Evolutionary conservation across 2,797 vertebrate species (phyloP).

Genomic region (Rhynchonycteris naso): DNA sequence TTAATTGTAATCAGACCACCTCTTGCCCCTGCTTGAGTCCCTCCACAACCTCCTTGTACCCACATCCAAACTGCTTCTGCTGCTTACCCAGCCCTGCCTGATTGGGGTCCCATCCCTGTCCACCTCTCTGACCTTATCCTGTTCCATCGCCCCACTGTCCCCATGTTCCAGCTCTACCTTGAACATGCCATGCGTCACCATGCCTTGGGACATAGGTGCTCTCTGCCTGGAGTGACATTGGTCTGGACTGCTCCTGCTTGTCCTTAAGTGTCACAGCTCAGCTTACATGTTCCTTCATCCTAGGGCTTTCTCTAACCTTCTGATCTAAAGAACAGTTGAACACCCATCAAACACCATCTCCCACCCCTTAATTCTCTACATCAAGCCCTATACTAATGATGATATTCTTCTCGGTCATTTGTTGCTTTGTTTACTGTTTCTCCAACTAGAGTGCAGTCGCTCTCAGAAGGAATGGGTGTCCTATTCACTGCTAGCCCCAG

Average conservation of each 20-base stretch:
- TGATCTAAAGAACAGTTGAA: not conserved
- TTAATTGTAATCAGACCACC: not conserved
- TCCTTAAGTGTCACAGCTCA: not conserved
- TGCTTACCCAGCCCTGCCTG: not conserved
- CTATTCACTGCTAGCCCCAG: not conserved
- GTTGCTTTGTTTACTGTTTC: not conserved
- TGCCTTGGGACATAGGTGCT: too few relatives aligned
- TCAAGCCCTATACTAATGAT: not conserved
- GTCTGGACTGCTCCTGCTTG: not conserved
- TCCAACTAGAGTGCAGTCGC: not conserved
- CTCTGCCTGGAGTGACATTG: rapidly evolving
- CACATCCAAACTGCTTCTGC: rapidly evolving
- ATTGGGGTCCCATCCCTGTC: too few relatives aligned
- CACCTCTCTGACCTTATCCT: not conserved
- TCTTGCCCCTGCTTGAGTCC: not conserved
- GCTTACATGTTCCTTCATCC: not conserved
- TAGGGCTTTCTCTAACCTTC: not conserved
- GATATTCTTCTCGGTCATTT: not conserved
- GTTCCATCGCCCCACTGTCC: rapidly evolving
- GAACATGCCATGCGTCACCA: rapidly evolving
- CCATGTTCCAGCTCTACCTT: not conserved
- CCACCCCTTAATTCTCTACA: rapidly evolving
- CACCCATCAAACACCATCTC: too few relatives aligned
- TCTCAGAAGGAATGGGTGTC: not conserved
- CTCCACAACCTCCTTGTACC: not conserved